Base-by-base conservation (phyloP, 37 sponge, comb jelly and placozoan genomes). In the Agelas oroides region DNA sequence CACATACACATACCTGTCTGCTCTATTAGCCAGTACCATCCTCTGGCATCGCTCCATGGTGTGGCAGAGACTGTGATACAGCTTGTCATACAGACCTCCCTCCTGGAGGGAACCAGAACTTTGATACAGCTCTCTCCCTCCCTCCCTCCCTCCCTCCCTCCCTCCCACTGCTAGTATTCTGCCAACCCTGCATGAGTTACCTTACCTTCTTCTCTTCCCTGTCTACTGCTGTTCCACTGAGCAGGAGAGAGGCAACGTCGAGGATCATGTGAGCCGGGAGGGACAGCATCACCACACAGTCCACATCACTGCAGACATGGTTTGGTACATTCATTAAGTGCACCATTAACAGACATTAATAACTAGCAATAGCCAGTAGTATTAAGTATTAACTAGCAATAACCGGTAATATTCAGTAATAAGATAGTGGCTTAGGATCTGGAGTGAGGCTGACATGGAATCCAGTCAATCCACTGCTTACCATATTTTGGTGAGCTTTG, bases 401-500 rank as follows among this genome's bases (percentile, higher is more conserved):
- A 30, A 13, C 71, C 28, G 5, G 32, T 70, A 70, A 35, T 30
- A 2, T 35, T 8, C n/a, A 35, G 71, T 30, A 31, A 35, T 32
- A 25, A n/a, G n/a, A n/a, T n/a, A n/a, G n/a, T n/a, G n/a, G n/a
- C n/a, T n/a, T n/a, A n/a, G n/a, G n/a, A n/a, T n/a, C n/a, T n/a
- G n/a, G n/a, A n/a, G n/a, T n/a, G n/a, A n/a, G n/a, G n/a, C n/a
- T n/a, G n/a, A n/a, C n/a, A n/a, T n/a, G n/a, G n/a, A n/a, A n/a
- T n/a, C n/a, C n/a, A n/a, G n/a, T n/a, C n/a, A n/a, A n/a, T n/a
- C n/a, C 11, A 25, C n/a, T 32, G 18, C 86, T 79, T 41, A 86
- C 87, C 79, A 71, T 23, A 91, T 81, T 27, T 53, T 38, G 21
- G 70, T 79, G 33, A 91, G 79, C 25, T 82, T 85, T 34, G 92